Conservation (phyloP, 2,113 vertebrate genomes). For the Etheostoma spectabile region DNA sequence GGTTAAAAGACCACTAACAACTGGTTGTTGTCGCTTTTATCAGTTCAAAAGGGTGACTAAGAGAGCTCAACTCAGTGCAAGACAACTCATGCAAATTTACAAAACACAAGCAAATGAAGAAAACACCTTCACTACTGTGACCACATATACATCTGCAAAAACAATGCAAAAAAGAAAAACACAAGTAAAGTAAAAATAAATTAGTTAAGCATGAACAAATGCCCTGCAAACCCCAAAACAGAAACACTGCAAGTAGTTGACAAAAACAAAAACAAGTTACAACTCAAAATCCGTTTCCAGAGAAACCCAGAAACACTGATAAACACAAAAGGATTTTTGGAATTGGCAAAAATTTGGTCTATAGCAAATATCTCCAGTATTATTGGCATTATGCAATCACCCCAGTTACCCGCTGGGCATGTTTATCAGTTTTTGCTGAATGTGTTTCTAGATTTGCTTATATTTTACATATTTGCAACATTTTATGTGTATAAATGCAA, state of each 20-base stretch:
- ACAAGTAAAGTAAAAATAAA: background rate
- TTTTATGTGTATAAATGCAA: background rate
- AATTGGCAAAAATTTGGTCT: background rate
- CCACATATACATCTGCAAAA: background rate
- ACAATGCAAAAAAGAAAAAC: background rate
- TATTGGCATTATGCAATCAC: background rate
- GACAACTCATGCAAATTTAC: background rate
- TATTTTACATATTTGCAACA: background rate
- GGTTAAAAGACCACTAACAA: background rate
- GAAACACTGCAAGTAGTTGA: background rate
- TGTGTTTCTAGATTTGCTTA: background rate
- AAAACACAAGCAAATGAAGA: background rate
- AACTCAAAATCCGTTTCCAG: conserved; percentile 9
- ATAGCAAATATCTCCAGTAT: background rate
- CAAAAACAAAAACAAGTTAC: conserved; percentile 17
- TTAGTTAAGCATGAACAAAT: background rate
- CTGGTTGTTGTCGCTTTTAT: background rate
- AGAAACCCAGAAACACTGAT: conserved; percentile 7
- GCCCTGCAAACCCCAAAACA: background rate
- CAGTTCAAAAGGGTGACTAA: background rate
- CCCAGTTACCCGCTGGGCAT: background rate
- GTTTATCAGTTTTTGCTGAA: background rate
- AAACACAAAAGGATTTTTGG: conserved; percentile 12
- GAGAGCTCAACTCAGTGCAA: background rate
- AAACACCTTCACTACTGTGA: background rate